Evolutionary conservation across 2,888 invertebrate genomes (phyloP).

Genomic region (Abscondita cerata): DNA sequence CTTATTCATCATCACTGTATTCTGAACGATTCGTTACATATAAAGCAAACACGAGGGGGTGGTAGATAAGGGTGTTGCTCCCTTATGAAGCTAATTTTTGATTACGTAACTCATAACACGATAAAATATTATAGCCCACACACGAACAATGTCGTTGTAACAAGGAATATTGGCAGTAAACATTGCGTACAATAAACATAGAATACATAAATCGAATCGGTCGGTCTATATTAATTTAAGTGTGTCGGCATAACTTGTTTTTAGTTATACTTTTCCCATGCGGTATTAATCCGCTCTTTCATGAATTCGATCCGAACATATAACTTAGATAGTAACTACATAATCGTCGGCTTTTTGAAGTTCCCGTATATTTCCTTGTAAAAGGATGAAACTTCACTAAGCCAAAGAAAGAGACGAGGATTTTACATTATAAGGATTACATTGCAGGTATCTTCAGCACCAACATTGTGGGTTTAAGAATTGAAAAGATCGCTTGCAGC

Average conservation of each 20-base stretch:
- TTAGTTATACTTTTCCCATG: too few relatives aligned
- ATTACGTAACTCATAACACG: constrained; percentile 56
- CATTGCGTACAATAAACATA: constrained; percentile 14
- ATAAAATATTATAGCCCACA: constrained; percentile 52
- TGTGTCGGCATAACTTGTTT: too few relatives aligned
- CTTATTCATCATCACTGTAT: constrained; percentile 52
- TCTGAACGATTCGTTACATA: constrained; percentile 58
- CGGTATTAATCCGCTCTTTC: constrained; percentile 2
- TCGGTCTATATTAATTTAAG: too few relatives aligned
- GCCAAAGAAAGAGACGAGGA: constrained; percentile 55
- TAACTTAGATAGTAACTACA: constrained; percentile 5
- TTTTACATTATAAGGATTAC: constrained; percentile 60
- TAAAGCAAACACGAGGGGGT: constrained; percentile 52
- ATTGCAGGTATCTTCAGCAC: constrained; percentile 35
- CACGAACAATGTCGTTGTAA: constrained; percentile 39
- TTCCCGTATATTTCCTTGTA: constrained; percentile 49
- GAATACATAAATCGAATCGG: too few relatives aligned
- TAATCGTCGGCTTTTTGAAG: constrained; percentile 55
- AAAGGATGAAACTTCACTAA: constrained; percentile 56
- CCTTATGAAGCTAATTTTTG: constrained; percentile 54
- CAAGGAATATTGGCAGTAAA: constrained; percentile 23
- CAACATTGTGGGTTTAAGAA: constrained; percentile 37
- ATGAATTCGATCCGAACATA: constrained; percentile 1
- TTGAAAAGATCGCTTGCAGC: constrained; percentile 57
- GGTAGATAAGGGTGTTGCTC: constrained; percentile 50